Evolutionary conservation across 1,140 invertebrate species (phyloP).

Genomic region (Formica selysi): DNA sequence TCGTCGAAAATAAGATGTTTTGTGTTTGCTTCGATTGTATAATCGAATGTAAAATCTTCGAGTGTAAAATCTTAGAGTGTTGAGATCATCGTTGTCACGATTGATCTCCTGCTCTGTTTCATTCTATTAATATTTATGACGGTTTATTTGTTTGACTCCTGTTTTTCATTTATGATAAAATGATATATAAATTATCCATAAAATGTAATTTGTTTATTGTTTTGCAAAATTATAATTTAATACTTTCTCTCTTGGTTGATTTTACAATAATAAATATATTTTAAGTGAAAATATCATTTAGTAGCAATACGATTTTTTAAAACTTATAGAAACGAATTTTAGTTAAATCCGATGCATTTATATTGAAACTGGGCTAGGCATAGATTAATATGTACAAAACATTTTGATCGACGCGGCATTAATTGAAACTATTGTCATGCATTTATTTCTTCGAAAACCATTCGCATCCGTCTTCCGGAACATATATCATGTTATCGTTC

Average conservation of each 20-base stretch:
- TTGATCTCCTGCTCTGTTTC: not conserved
- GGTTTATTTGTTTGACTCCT: not conserved
- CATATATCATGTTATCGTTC: not conserved
- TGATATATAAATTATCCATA: not conserved
- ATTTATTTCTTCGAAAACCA: slow-evolving; percentile 6
- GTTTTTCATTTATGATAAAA: not conserved
- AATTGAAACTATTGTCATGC: slow-evolving; percentile 43
- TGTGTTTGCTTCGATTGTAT: not conserved
- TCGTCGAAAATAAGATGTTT: not conserved
- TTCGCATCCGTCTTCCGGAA: not conserved
- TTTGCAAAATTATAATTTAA: too few species aligned
- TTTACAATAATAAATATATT: not conserved
- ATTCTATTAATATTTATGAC: not conserved
- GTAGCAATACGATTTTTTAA: not conserved
- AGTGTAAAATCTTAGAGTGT: not conserved
- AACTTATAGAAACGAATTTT: not conserved
- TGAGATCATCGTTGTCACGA: not conserved
- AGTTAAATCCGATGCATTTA: not conserved
- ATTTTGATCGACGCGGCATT: slow-evolving; percentile 22
- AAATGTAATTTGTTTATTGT: too few species aligned
- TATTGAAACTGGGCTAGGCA: not conserved
- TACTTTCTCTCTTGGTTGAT: too few species aligned
- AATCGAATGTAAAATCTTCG: not conserved
- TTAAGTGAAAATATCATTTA: not conserved
- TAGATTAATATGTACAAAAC: not conserved